Base-by-base conservation (phyloP, 2,888 invertebrate genomes). In the Cheilosia impressa region DNA sequence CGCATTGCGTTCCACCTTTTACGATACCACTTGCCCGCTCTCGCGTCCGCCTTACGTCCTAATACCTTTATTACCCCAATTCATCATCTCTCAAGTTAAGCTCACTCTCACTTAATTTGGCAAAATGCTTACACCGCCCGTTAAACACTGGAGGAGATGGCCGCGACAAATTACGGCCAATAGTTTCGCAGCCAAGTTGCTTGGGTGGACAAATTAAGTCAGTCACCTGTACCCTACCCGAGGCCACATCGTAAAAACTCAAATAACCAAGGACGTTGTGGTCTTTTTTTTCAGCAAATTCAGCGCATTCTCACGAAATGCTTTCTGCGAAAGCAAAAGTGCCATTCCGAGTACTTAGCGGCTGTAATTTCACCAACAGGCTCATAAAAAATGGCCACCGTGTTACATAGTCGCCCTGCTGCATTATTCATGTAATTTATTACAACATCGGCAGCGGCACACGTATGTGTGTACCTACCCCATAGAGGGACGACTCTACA, bases 351-450 rank as follows among this genome's bases (percentile, higher is more conserved):
- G 78, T 78, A 78, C 63, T 78, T 78, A 71, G 78, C 24, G 69
- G 69, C 63, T 71, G 63, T 78, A 71, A 71, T 71, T 71, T 47
- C 47, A 22, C 77, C 69, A 71, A 50, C 62, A 69, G 63, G 55
- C 47, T 55, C 69, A 78, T 78, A 69, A 78, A 71, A 63, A 78
- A 47, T 78, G 63, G 78, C 63, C 77, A 69, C 17, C 52, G 22
- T 43, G 9, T 9, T 31, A 9, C 9, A 31, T 31, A 2, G 77
- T 55, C 52, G 45, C 53, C 75, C 68, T 68, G 34, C 45, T 68
- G 53, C 60, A 62, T 77, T 77, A 62, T 77, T 68, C 77, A 69
- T 47, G 62, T 55, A 78, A 78, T 78, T 78, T 78, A 78, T 78
- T 78, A 78, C 62, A n/a, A 63, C 62, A 43, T 53, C 55, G 53